These are phyloP conservation scores for Albula goreensis DNA, from an alignment of 2,113 vertebrate genomes.

Conservation along the genomic window DNA sequence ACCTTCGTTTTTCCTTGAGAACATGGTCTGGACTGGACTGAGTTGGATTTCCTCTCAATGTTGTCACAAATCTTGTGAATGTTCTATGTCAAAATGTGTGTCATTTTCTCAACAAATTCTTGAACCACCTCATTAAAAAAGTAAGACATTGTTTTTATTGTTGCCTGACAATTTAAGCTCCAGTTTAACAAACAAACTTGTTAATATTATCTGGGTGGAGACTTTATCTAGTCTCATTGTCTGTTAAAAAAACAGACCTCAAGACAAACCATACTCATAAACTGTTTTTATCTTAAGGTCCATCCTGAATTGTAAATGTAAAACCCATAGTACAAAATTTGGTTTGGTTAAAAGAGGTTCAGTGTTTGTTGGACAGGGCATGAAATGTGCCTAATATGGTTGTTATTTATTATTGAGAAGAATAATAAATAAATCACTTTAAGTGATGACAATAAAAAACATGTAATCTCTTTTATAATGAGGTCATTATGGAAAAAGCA, in stretches of 20 bases:
- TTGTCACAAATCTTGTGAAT: neutral
- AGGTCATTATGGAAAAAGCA: too few species aligned
- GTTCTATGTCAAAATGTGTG: neutral
- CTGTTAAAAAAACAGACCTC: neutral
- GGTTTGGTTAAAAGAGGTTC: too few species aligned
- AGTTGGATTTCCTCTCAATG: neutral
- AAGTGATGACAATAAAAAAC: too few species aligned
- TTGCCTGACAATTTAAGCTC: neutral
- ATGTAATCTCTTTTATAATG: too few species aligned
- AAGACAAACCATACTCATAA: neutral
- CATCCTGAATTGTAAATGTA: too few species aligned
- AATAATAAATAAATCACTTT: too few species aligned
- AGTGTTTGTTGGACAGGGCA: too few species aligned
- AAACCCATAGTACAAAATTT: too few species aligned
- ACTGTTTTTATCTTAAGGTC: too few species aligned
- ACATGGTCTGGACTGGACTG: neutral
- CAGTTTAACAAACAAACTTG: neutral
- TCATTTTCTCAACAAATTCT: neutral
- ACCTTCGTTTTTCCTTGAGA: conserved; percentile 5
- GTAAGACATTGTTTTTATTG: neutral
- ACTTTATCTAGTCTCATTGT: neutral
- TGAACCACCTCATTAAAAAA: neutral
- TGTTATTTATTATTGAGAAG: too few species aligned
- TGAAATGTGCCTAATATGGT: too few species aligned
- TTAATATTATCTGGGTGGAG: neutral